These are phyloP conservation scores for Brachionus asplanchnoidis DNA, from an alignment of 1,140 invertebrate genomes.

Conservation along the genomic window DNA sequence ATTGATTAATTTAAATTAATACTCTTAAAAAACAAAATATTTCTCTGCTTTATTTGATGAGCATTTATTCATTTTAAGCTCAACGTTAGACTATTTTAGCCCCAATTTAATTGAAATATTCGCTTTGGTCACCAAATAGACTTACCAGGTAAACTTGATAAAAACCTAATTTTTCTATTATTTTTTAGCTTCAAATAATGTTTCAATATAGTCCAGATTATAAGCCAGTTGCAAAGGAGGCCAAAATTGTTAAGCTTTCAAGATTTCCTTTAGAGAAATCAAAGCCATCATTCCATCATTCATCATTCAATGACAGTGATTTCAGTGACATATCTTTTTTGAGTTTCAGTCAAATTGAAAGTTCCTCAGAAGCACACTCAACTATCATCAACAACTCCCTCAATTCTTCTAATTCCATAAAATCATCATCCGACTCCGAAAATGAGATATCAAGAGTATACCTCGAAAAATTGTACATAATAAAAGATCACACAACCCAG, in stretches of 20 bases:
- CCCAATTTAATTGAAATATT: background rate
- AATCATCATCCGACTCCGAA: background rate
- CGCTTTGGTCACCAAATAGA: background rate
- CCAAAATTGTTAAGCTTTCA: background rate
- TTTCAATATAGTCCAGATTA: background rate
- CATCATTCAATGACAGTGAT: background rate
- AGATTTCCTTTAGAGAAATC: background rate
- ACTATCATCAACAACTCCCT: background rate
- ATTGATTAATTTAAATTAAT: background rate
- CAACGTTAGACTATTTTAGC: background rate
- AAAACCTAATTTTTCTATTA: background rate
- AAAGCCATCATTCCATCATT: background rate
- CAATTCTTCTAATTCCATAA: background rate
- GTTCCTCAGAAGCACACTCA: background rate
- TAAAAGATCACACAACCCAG: background rate
- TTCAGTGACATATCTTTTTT: constrained; percentile 2
- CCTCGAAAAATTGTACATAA: background rate
- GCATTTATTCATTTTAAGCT: background rate
- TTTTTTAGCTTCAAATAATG: background rate
- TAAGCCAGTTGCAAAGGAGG: background rate
- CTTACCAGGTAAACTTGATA: background rate
- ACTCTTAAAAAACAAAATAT: background rate
- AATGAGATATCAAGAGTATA: background rate
- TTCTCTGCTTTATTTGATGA: background rate
- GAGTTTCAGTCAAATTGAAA: background rate